Percentiles rank a stretch among this genome's conserved stretches.
Conservation (phyloP, 2,797 vertebrate genomes). For the Spea hammondii region DNA sequence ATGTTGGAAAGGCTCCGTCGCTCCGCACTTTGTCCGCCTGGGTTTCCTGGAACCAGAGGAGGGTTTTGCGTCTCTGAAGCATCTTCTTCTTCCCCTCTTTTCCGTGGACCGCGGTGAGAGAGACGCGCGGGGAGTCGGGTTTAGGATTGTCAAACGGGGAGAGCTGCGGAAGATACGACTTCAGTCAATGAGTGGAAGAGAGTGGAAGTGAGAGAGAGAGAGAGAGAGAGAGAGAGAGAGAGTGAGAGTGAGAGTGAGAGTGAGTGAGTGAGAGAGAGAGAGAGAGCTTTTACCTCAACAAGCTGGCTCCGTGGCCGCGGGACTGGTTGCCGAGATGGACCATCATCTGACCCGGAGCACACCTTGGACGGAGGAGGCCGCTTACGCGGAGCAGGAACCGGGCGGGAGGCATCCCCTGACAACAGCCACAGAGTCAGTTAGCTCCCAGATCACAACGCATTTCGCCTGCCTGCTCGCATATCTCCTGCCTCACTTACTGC, state of each 20-base stretch:
- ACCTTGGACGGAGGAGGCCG: conserved; percentile 50
- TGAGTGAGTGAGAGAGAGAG: too few relatives aligned
- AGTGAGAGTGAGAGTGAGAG: too few relatives aligned
- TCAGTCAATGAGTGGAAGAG: too few relatives aligned
- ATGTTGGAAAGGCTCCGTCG: conserved; percentile 69
- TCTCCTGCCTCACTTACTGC: not conserved
- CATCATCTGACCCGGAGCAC: conserved; percentile 48
- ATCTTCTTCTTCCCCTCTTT: conserved; percentile 55
- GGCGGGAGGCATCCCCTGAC: conserved; percentile 48
- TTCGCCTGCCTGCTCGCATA: too few relatives aligned
- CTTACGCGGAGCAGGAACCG: conserved; percentile 68
- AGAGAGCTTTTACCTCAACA: conserved; percentile 62
- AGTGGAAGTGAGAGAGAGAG: too few relatives aligned
- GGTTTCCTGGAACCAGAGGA: conserved; percentile 73
- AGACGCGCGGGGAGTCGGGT: conserved; percentile 25
- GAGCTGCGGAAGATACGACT: conserved; percentile 52
- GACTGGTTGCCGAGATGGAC: conserved; percentile 57
- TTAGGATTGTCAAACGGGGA: conserved; percentile 71
- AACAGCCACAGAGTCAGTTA: not conserved
- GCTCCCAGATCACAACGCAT: not conserved
- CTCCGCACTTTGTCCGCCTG: conserved; percentile 68
- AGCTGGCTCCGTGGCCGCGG: conserved; percentile 71
- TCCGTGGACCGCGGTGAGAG: conserved; percentile 47
- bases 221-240: too few relatives aligned
- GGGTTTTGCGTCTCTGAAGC: conserved; percentile 65